Base-by-base conservation (phyloP, 1,140 invertebrate species). In the Pseudomyrmex sp. region DNA sequence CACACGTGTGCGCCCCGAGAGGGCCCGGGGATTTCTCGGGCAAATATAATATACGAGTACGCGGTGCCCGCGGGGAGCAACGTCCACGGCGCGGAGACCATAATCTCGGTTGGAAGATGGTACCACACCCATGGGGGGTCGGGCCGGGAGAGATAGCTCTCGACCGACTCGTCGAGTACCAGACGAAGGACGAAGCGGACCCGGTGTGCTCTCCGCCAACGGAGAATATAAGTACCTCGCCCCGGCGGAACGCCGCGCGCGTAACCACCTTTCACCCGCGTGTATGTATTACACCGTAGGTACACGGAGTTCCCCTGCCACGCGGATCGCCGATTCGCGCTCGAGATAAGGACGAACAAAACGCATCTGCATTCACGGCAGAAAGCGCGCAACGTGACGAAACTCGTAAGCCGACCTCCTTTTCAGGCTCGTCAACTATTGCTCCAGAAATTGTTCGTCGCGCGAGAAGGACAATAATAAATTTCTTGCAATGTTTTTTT, bases 61-160 rank as follows among this genome's bases (percentile, higher is more conserved):
- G 86, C 56, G 86, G 23, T 77, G 83, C 76, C 87, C 86, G 83
- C 58, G 73, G 87, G 87, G 87, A 85, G 83, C 58, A 85, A 72
- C 83, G 83, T 88, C 83, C 69, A 82, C 83, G 65, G 58, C 79
- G 58, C 79, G 79, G 73, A 79, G 87, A 85, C 87, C 86, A 88
- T 88, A 88, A 88, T 88, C 87, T 88, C 68, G 54, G 44, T 61
- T 79, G 85, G 89, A 89, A 86, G 86, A 90, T 85, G 88, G 89
- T 83, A 90, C 89, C 90, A 91, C 90, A 90, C 90, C 90, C 90
- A 90, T 89, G 89, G 90, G 90, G 89, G 90, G 90, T 89, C 85
- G 82, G 35, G 62, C 48, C 56, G 84, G 74, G 73, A 83, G 80
- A 79, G 76, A 85, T 73, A 63, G 18, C 82, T 48, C 82, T 48